Evolutionary conservation across 2,113 vertebrate genomes (phyloP).

Genomic region (Labeo catla): DNA sequence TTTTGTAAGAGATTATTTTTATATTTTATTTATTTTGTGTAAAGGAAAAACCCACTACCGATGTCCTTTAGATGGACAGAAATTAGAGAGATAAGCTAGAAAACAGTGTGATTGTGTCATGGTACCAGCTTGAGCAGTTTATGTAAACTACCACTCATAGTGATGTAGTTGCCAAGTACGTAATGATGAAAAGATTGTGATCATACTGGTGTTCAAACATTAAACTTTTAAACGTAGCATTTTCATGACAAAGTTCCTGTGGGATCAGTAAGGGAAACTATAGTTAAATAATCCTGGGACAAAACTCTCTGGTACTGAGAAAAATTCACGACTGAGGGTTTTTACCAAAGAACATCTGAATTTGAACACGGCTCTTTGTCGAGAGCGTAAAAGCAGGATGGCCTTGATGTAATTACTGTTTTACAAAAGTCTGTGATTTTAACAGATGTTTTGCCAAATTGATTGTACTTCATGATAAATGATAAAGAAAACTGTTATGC

Average conservation of each 20-base stretch:
- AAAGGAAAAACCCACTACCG: constrained; percentile 68
- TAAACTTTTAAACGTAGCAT: constrained; percentile 17
- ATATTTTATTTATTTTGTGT: constrained; percentile 93
- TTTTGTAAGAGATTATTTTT: constrained; percentile 99
- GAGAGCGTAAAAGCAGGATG: constrained; percentile 42
- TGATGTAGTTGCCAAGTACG: constrained; percentile 8
- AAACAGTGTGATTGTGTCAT: constrained; percentile 53
- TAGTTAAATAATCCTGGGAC: constrained; percentile 74
- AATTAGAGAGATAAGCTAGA: constrained; percentile 50
- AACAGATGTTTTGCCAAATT: constrained; percentile 54
- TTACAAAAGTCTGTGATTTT: constrained; percentile 41
- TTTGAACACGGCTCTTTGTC: constrained; percentile 40
- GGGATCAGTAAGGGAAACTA: constrained; percentile 44
- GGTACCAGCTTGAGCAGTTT: constrained; percentile 63
- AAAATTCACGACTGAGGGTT: constrained; percentile 66
- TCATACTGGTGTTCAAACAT: constrained; percentile 16
- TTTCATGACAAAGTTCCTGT: constrained; percentile 37
- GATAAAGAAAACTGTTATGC: constrained; percentile 47
- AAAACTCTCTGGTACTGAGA: constrained; percentile 72
- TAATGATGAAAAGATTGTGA: not conserved
- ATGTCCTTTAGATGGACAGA: constrained; percentile 60
- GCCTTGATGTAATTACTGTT: constrained; percentile 31
- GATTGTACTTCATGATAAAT: constrained; percentile 50
- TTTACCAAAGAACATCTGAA: constrained; percentile 63
- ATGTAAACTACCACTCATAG: constrained; percentile 61